These are phyloP conservation scores for Crax fasciolata DNA, from an alignment of 2,797 vertebrate species.

Conservation along the genomic window DNA sequence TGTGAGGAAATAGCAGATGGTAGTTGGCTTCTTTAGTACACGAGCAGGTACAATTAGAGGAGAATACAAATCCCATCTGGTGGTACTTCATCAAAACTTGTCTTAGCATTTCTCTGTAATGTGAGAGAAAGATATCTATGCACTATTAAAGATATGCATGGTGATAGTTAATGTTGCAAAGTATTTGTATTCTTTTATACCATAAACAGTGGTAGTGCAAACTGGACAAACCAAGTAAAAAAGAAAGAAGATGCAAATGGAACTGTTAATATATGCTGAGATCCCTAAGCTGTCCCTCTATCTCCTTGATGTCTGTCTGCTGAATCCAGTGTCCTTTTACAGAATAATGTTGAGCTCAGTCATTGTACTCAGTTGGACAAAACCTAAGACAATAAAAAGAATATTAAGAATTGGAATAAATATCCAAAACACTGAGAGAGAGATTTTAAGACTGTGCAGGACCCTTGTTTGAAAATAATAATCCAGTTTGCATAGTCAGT, in stretches of 20 bases:
- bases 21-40: neutral
- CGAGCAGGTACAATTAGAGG: neutral
- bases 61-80: neutral
- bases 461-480: neutral
- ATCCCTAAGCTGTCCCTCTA: neutral
- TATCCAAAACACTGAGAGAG: neutral
- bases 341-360: neutral
- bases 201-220: neutral
- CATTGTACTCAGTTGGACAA: neutral
- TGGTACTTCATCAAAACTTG: neutral
- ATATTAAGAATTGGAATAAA: conserved; percentile 1
- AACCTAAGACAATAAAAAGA: neutral
- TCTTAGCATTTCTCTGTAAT: neutral
- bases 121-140: neutral
- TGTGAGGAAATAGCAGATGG: neutral
- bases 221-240: neutral
- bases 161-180: neutral
- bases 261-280: neutral
- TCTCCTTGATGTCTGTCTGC: neutral
- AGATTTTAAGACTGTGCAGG: conserved; percentile 7
- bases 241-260: conserved; percentile 40
- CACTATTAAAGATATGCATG: neutral
- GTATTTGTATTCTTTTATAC: neutral
- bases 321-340: neutral
- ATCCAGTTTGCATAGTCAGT: conserved; percentile 24